A percentile compares a stretch with the other conserved stretches of the same genome.
phyloP scores from a whole-genome alignment of 2,797 vertebrate genomes.

The Microctenopoma stevenorrisi region DNA sequence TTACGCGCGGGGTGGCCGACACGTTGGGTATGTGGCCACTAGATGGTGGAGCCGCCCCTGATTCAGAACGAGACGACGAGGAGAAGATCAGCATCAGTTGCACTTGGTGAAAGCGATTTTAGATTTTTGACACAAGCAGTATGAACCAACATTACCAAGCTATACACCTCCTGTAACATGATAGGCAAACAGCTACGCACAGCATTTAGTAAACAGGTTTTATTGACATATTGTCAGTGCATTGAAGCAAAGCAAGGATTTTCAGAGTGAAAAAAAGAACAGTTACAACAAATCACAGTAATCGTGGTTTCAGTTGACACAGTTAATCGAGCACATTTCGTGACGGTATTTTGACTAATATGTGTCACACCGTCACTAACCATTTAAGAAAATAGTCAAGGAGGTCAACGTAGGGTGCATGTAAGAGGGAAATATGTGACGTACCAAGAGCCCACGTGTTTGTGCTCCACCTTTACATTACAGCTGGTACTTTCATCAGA shows the following conservation, averaged over 20 bases:
- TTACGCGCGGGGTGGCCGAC: slow-evolving; percentile 11
- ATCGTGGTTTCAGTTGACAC: neutral
- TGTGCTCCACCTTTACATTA: neutral
- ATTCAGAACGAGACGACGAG: slow-evolving; percentile 10
- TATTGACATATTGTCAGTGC: neutral
- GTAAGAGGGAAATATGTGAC: neutral
- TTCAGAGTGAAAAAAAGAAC: slow-evolving; percentile 18
- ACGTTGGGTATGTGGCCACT: slow-evolving; percentile 57
- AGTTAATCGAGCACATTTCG: neutral
- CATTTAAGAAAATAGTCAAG: neutral
- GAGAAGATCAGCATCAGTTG: neutral
- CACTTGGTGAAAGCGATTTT: slow-evolving; percentile 21
- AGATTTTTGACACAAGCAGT: slow-evolving; percentile 21
- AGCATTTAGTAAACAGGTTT: neutral
- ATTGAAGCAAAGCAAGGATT: slow-evolving; percentile 7
- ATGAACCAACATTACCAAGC: neutral
- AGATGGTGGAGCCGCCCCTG: slow-evolving; percentile 73
- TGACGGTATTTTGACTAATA: neutral
- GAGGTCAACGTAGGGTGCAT: neutral
- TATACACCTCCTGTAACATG: neutral
- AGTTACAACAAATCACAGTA: neutral
- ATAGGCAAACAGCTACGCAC: neutral
- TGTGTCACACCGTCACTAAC: neutral
- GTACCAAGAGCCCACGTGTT: neutral
- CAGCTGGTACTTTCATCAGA: neutral